These are phyloP conservation scores for Psittacula cyanocephala DNA, from an alignment of 2,113 vertebrate genomes.

Conservation along the genomic window DNA sequence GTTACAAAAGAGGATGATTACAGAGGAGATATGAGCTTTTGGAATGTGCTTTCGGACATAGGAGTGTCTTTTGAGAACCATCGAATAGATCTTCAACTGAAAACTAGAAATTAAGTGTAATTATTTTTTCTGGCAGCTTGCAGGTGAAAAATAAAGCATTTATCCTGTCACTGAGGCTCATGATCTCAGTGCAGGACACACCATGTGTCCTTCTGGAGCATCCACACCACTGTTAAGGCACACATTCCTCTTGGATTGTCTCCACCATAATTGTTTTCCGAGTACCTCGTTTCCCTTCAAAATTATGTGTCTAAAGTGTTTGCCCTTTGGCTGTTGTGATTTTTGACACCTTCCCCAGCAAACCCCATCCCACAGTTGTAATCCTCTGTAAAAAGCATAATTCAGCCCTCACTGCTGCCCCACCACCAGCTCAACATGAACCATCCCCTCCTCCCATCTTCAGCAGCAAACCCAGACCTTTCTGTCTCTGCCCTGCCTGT, in stretches of 20 bases:
- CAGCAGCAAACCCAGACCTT: neutral
- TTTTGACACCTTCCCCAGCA: neutral
- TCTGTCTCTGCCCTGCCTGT: neutral
- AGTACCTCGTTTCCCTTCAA: neutral
- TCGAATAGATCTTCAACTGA: neutral
- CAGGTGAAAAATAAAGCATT: conserved; percentile 42
- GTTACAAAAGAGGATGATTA: conserved; percentile 22
- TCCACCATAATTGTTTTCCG: neutral
- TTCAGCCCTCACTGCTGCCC: accelerated
- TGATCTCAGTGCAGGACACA: neutral
- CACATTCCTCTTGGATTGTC: neutral
- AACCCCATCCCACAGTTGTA: neutral
- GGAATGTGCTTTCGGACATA: conserved; percentile 44
- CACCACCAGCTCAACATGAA: neutral
- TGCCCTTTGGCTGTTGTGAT: neutral
- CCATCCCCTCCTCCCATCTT: neutral
- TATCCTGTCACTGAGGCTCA: neutral
- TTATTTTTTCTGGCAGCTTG: conserved; percentile 25
- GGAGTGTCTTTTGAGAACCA: conserved; percentile 26
- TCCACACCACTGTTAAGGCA: neutral
- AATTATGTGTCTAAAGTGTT: neutral
- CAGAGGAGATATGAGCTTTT: neutral
- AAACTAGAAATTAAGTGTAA: conserved; percentile 38
- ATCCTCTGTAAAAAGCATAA: neutral
- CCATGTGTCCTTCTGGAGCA: neutral